A percentile compares a stretch with the other conserved stretches of the same genome.
phyloP scores from a whole-genome alignment of 2,888 invertebrate species.

The Caenorhabditis sp. region DNA sequence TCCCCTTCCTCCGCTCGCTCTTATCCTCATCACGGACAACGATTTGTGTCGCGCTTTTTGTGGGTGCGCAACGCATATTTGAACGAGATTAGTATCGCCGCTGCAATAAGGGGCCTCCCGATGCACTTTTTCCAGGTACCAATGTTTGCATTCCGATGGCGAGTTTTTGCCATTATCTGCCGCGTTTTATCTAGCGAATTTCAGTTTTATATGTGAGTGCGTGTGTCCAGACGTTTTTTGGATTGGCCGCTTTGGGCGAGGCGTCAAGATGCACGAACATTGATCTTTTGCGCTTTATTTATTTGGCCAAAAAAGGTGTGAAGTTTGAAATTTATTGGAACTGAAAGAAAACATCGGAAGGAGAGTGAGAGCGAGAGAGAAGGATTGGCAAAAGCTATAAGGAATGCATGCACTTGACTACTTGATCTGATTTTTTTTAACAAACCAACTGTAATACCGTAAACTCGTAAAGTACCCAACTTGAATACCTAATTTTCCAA shows the following conservation, averaged over 20 bases:
- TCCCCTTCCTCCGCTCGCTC: slow-evolving; percentile 2
- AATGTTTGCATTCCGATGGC: slow-evolving; percentile 59
- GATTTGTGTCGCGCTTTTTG: slow-evolving; percentile 51
- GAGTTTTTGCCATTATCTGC: slow-evolving; percentile 24
- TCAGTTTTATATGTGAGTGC: slow-evolving; percentile 27
- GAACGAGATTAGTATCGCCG: slow-evolving; percentile 27
- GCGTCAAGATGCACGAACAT: slow-evolving; percentile 44
- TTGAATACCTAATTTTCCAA: slow-evolving; percentile 2
- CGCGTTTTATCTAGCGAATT: slow-evolving; percentile 29
- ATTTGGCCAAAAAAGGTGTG: not conserved
- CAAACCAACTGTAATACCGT: no score
- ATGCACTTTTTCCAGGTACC: slow-evolving; percentile 16
- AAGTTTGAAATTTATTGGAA: not conserved
- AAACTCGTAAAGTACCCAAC: no score
- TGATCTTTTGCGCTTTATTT: slow-evolving; percentile 37
- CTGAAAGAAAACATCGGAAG: not conserved
- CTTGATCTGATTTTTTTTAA: no score
- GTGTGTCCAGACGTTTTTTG: slow-evolving; percentile 41
- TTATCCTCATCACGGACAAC: slow-evolving; percentile 5
- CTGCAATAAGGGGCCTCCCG: not conserved
- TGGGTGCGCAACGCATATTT: slow-evolving; percentile 1
- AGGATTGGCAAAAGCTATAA: no score
- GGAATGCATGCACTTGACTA: no score
- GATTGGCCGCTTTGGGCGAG: slow-evolving; percentile 5
- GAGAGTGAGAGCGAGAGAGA: not conserved